phyloP scores from a whole-genome alignment of 92 coral and sea anemone species.

The Scolanthus callimorphus region DNA sequence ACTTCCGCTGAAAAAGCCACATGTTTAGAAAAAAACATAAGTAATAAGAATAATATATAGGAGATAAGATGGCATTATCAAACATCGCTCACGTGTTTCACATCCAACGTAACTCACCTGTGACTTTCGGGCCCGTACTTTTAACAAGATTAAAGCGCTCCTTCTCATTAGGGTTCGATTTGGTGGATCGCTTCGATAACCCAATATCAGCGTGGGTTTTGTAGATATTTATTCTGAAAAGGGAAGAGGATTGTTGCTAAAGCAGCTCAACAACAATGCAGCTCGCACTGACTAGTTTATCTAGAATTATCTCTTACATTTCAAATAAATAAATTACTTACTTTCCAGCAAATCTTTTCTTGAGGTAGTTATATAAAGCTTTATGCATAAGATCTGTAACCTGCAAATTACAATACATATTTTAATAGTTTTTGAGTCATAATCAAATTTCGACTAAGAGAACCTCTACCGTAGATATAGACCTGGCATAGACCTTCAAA shows the following conservation, averaged over 20 bases:
- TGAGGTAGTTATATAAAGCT: slow-evolving; percentile 88
- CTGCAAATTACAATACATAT: too few relatives aligned
- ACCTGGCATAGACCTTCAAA: too few relatives aligned
- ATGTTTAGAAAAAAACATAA: too few relatives aligned
- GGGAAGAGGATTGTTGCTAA: neutral
- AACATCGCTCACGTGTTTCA: too few relatives aligned
- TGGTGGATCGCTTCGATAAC: slow-evolving; percentile 60
- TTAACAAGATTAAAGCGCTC: slow-evolving; percentile 71
- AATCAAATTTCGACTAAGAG: too few relatives aligned
- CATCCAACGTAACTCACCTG: slow-evolving; percentile 65
- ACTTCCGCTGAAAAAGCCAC: slow-evolving; percentile 88
- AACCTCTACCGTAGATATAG: too few relatives aligned
- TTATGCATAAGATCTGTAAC: slow-evolving; percentile 99
- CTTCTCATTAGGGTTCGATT: slow-evolving; percentile 64
- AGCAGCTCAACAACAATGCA: neutral
- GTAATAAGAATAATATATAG: too few relatives aligned
- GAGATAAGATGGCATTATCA: too few relatives aligned
- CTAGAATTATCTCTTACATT: neutral
- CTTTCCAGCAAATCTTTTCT: slow-evolving; percentile 88
- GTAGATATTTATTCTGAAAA: slow-evolving; percentile 57
- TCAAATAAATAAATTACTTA: slow-evolving; percentile 13
- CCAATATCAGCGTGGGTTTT: slow-evolving; percentile 88
- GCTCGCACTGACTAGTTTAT: neutral
- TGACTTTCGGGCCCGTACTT: slow-evolving; percentile 60
- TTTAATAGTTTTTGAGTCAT: too few relatives aligned